phyloP scores from a whole-genome alignment of 2,797 vertebrate species.

The Numenius phaeopus region DNA sequence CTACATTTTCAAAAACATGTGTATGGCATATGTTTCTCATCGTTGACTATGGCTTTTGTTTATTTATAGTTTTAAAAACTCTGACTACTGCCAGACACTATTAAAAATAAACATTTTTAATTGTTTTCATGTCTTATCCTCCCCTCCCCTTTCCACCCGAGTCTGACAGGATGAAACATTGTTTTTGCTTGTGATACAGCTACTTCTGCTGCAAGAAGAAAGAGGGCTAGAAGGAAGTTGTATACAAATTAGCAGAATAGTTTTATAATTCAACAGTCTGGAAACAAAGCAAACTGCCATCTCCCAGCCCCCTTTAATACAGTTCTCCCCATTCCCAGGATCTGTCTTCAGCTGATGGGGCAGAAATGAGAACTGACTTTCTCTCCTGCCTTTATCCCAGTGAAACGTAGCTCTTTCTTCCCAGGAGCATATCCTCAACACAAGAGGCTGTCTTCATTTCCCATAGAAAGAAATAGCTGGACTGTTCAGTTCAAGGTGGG shows the following conservation, averaged over 20 bases:
- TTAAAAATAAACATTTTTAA: conserved; percentile 76
- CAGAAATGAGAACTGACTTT: neutral
- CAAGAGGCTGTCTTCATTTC: neutral
- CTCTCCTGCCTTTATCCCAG: neutral
- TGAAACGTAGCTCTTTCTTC: neutral
- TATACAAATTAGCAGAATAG: conserved; percentile 12
- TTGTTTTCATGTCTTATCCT: conserved; percentile 71
- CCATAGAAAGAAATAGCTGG: neutral
- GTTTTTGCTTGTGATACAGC: conserved; percentile 41
- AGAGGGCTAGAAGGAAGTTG: conserved; percentile 4
- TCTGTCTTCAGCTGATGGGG: neutral
- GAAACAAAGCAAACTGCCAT: neutral
- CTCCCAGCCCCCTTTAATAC: neutral
- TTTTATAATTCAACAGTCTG: neutral
- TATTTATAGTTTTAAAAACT: conserved; percentile 71
- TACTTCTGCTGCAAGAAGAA: conserved; percentile 28
- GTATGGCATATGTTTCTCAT: conserved; percentile 68
- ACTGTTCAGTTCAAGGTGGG: neutral
- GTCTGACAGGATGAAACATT: conserved; percentile 71
- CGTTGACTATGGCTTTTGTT: conserved; percentile 52
- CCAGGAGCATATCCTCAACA: neutral
- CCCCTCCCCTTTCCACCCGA: conserved; percentile 59
- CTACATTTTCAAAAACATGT: conserved; percentile 47
- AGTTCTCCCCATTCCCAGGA: conserved; percentile 34
- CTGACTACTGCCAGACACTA: conserved; percentile 70